Base-by-base conservation (phyloP, 2,888 invertebrate species). In the Temnothorax rugatulus region DNA sequence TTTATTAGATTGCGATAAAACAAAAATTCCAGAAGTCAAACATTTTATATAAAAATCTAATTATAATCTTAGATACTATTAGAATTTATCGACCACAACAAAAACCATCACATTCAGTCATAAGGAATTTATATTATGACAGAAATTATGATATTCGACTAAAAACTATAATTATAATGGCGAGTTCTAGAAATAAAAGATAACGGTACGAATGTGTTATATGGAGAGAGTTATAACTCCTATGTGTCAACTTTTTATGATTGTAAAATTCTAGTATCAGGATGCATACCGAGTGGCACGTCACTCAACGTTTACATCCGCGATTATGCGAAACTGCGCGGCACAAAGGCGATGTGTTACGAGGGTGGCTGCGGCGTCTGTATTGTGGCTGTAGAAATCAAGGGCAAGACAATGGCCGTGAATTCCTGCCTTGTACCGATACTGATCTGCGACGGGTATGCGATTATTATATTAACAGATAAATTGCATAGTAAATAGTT, bases 301-400 rank as follows among this genome's bases (percentile, higher is more conserved):
- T 95, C 96, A 0, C 94, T 97, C 1, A 97, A 97, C 88, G 95
- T 96, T 50, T 97, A 96, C 90, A 96, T 97, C 66, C 95, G 97
- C 4, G 96, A 96, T 1, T 95, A 96, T 84, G 96, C 96, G 0
- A 95, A 96, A 82, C 94, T 97, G 0, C 96, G 96, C 2, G 97
- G 97, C 0, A 97, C 97, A 0, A 97, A 97, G 91, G 95, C 95
- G 7, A 97, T 97, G 97, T 97, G 97, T 88, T 95, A 96, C 52
- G 97, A 97, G 92, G 97, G 97, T 0, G 97, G 97, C 0, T 97
- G 97, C 89, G 97, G 97, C 0, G 96, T 96, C 0, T 97, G 97
- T 91, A 95, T 95, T 64, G 95, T 95, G 4, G 89, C 94, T 0
- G 95, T 91, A 0, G 92, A 93, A 68, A 91, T 93, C 18, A 91